Conservation (phyloP, 2,113 vertebrate species). For the Tautogolabrus adspersus region DNA sequence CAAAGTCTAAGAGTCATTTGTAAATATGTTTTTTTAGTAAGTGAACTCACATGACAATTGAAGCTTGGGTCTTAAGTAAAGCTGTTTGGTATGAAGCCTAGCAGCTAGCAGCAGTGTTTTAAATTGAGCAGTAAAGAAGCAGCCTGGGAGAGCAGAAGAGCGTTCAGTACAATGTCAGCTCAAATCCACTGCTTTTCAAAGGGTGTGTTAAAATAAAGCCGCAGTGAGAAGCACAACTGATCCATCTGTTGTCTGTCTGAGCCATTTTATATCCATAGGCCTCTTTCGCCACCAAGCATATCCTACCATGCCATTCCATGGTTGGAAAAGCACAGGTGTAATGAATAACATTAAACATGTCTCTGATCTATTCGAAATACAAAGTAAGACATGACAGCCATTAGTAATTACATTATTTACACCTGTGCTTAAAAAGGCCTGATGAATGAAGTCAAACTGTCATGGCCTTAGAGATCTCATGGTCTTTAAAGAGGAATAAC, state of each 20-base stretch:
- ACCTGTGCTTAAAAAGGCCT: neutral
- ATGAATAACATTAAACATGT: neutral
- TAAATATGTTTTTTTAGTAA: neutral
- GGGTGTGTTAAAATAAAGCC: neutral
- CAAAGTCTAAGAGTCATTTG: no score
- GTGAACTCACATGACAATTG: neutral
- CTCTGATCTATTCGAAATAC: neutral
- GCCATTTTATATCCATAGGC: neutral
- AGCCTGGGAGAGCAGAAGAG: neutral
- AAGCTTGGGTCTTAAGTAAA: neutral
- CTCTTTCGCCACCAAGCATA: no score
- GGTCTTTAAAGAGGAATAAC: neutral
- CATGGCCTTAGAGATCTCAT: neutral
- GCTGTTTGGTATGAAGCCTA: neutral
- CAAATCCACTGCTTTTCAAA: neutral
- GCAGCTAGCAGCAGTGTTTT: neutral
- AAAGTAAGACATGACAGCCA: neutral
- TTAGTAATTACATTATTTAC: neutral
- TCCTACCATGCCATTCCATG: neutral
- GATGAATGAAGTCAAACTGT: neutral
- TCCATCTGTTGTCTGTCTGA: neutral
- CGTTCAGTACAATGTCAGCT: neutral
- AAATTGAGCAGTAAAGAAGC: neutral
- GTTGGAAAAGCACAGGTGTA: neutral
- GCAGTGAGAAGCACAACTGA: neutral